Evolutionary conservation across 2,888 invertebrate genomes (phyloP).

Genomic region (Patella depressa): DNA sequence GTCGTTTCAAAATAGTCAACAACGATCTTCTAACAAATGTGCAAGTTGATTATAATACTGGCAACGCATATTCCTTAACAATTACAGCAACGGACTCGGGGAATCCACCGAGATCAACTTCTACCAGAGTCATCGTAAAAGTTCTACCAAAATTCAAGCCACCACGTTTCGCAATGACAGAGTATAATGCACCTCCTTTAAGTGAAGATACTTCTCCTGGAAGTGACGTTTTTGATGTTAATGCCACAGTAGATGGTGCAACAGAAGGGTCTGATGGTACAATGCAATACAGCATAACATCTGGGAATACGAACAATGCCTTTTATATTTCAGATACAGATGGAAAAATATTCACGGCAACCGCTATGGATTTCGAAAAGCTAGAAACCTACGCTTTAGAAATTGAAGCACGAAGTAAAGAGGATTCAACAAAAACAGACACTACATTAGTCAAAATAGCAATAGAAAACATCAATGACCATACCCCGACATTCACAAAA

Average conservation of each 20-base stretch:
- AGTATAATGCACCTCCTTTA: constrained; percentile 29
- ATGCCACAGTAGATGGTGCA: constrained; percentile 47
- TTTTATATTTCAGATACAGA: constrained; percentile 42
- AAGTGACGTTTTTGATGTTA: constrained; percentile 40
- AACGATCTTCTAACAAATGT: constrained; percentile 33
- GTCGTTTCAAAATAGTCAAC: constrained; percentile 40
- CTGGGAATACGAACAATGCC: constrained; percentile 37
- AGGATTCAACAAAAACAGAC: constrained; percentile 33
- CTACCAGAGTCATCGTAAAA: constrained; percentile 41
- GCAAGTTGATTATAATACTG: constrained; percentile 40
- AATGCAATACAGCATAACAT: constrained; percentile 40
- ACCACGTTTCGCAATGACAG: constrained; percentile 37
- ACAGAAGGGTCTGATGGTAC: constrained; percentile 36
- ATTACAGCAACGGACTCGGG: constrained; percentile 45
- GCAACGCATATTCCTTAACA: constrained; percentile 41
- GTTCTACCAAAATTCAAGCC: constrained; percentile 37
- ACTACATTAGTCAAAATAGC: constrained; percentile 39
- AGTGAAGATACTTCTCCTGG: constrained; percentile 41
- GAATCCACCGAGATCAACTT: constrained; percentile 32
- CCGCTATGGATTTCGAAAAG: constrained; percentile 44
- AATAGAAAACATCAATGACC: constrained; percentile 54
- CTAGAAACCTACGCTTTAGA: constrained; percentile 30
- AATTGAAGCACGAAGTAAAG: constrained; percentile 43
- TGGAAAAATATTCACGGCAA: constrained; percentile 43
- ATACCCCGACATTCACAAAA: constrained; percentile 42